Conservation (phyloP, 1,140 invertebrate genomes). For the Leptonema lineaticorne region DNA sequence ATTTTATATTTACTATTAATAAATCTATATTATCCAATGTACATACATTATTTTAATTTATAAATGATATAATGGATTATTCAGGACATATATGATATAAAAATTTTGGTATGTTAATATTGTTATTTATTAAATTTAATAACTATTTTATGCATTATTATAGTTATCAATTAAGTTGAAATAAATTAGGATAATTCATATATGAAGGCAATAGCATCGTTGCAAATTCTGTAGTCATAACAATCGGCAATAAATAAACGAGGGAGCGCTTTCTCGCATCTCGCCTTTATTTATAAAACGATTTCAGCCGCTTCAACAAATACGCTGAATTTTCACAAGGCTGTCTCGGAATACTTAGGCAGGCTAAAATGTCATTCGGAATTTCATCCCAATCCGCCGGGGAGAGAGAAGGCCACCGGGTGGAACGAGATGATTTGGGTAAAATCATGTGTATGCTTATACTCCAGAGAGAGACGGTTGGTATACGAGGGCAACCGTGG, state of each 20-base stretch:
- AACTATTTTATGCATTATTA: too few species aligned
- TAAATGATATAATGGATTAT: too few species aligned
- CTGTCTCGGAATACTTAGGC: constrained; percentile 32
- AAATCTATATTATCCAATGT: too few species aligned
- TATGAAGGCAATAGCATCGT: too few species aligned
- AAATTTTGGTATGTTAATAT: too few species aligned
- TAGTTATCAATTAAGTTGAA: too few species aligned
- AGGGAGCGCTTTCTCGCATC: not conserved
- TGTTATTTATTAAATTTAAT: too few species aligned
- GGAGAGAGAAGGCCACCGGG: constrained; percentile 18
- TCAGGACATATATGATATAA: too few species aligned
- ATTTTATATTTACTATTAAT: too few species aligned
- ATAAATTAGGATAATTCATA: too few species aligned
- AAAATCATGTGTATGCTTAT: constrained; percentile 40
- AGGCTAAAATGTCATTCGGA: constrained; percentile 34
- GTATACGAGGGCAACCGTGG: constrained; percentile 17
- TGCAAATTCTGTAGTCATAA: not conserved
- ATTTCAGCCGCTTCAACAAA: constrained; percentile 21
- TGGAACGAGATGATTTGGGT: constrained; percentile 41
- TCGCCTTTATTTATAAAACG: constrained; percentile 19
- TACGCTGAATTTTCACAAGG: constrained; percentile 29
- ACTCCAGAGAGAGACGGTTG: constrained; percentile 8
- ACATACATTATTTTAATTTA: too few species aligned
- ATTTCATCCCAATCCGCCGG: constrained; percentile 29
- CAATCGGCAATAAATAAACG: constrained; percentile 1